Percentiles rank a stretch among this genome's conserved stretches.
Conservation (phyloP, 2,888 invertebrate species). For the Sylvicola cinctus region DNA sequence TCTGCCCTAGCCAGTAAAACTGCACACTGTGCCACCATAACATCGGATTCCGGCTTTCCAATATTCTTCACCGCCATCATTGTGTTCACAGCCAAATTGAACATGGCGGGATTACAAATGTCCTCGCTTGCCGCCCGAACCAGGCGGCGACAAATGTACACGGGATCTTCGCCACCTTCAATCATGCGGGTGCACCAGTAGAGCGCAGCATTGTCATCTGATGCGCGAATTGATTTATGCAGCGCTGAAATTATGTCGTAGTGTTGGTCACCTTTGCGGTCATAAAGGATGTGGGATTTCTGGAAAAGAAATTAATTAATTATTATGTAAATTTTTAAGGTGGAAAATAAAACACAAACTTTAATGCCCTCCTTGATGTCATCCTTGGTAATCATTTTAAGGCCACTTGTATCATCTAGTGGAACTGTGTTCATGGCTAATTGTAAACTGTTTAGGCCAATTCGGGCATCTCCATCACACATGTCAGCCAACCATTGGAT, state of each 20-base stretch:
- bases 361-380: slow-evolving; percentile 54
- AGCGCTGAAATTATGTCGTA: slow-evolving; percentile 66
- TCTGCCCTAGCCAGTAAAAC: slow-evolving; percentile 56
- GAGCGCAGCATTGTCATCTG: slow-evolving; percentile 58
- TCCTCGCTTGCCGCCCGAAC: slow-evolving; percentile 60
- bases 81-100: slow-evolving; percentile 48
- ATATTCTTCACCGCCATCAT: slow-evolving; percentile 60
- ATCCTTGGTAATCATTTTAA: slow-evolving; percentile 33
- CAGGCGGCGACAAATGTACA: slow-evolving; percentile 53
- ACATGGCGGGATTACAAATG: slow-evolving; percentile 42
- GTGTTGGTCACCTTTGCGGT: slow-evolving; percentile 61
- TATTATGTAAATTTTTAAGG: background rate
- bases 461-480: slow-evolving; percentile 64
- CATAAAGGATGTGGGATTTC: slow-evolving; percentile 59
- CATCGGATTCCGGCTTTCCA: slow-evolving; percentile 66
- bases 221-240: slow-evolving; percentile 64
- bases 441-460: slow-evolving; percentile 55
- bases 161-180: slow-evolving; percentile 58
- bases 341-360: slow-evolving; percentile 18
- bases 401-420: slow-evolving; percentile 14
- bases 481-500: slow-evolving; percentile 50
- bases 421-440: slow-evolving; percentile 36
- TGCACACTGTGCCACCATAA: slow-evolving; percentile 54
- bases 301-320: slow-evolving; percentile 16
- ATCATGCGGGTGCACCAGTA: slow-evolving; percentile 69